phyloP scores from a whole-genome alignment of 2,113 vertebrate genomes.

The Tenrec ecaudatus region DNA sequence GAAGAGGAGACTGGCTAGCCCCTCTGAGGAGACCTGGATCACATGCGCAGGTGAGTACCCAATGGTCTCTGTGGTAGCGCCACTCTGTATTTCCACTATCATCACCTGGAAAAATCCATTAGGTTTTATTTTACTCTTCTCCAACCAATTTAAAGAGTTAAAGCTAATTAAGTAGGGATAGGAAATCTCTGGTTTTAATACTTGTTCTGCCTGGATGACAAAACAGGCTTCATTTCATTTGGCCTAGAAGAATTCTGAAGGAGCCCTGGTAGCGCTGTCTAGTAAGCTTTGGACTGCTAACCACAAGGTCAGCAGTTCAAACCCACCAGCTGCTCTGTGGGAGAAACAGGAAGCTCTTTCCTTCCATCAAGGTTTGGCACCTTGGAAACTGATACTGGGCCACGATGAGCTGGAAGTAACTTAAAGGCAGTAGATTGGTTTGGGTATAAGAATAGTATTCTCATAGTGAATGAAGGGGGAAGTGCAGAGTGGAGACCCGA shows the following conservation, averaged over 20 bases:
- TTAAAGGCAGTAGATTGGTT: too few relatives aligned
- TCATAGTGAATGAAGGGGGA: too few relatives aligned
- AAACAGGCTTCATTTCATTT: conserved; percentile 39
- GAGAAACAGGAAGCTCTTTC: too few relatives aligned
- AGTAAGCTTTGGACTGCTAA: too few relatives aligned
- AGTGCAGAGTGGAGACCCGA: too few relatives aligned
- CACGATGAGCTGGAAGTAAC: too few relatives aligned
- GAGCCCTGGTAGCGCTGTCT: too few relatives aligned
- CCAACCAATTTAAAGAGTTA: not conserved
- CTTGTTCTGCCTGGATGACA: not conserved
- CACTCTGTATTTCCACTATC: not conserved
- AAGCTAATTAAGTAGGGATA: not conserved
- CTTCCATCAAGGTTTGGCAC: too few relatives aligned
- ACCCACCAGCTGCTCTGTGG: too few relatives aligned
- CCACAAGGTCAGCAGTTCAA: too few relatives aligned
- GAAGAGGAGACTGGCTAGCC: conserved; percentile 40
- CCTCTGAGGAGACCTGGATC: conserved; percentile 76
- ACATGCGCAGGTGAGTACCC: conserved; percentile 69
- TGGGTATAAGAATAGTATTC: not conserved
- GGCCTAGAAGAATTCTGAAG: not conserved
- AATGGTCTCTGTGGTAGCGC: not conserved
- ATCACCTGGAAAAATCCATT: not conserved
- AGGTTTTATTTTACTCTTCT: not conserved
- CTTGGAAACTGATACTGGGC: too few relatives aligned
- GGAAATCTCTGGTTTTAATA: not conserved